Conservation (phyloP, 2,113 vertebrate species). For the Nyctereutes procyonoides region DNA sequence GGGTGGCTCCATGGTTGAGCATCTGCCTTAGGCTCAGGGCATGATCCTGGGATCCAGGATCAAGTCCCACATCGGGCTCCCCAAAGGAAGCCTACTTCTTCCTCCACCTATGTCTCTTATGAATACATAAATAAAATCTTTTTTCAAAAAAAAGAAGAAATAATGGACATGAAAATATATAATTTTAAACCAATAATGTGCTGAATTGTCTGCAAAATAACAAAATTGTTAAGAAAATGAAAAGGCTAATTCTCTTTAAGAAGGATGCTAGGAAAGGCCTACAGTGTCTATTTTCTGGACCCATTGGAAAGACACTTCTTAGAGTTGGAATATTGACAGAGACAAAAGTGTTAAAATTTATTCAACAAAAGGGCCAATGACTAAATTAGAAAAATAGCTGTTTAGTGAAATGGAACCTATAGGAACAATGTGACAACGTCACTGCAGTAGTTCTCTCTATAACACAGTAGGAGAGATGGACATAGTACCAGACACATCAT, state of each 20-base stretch:
- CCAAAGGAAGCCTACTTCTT: too few species aligned
- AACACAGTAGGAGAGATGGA: not conserved
- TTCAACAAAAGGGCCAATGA: not conserved
- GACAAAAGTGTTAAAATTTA: not conserved
- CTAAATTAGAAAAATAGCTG: not conserved
- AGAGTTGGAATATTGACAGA: not conserved
- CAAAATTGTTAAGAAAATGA: not conserved
- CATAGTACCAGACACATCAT: accelerated
- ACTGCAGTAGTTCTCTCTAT: accelerated
- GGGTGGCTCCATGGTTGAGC: too few species aligned
- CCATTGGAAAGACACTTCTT: not conserved
- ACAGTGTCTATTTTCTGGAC: not conserved
- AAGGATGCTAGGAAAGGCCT: not conserved
- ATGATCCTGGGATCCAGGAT: too few species aligned
- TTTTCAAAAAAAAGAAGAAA: not conserved
- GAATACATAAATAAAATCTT: too few species aligned
- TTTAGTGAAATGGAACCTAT: not conserved
- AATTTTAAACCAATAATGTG: not conserved
- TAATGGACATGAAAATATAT: not conserved
- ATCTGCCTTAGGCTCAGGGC: too few species aligned
- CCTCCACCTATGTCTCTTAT: too few species aligned
- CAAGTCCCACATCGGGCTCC: too few species aligned
- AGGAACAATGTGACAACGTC: not conserved
- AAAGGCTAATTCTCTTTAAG: not conserved
- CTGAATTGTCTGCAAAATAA: not conserved